Percentiles rank a stretch among this genome's conserved stretches.
Conservation (phyloP, 1,140 invertebrate genomes). For the Drosophila nebulosa region DNA sequence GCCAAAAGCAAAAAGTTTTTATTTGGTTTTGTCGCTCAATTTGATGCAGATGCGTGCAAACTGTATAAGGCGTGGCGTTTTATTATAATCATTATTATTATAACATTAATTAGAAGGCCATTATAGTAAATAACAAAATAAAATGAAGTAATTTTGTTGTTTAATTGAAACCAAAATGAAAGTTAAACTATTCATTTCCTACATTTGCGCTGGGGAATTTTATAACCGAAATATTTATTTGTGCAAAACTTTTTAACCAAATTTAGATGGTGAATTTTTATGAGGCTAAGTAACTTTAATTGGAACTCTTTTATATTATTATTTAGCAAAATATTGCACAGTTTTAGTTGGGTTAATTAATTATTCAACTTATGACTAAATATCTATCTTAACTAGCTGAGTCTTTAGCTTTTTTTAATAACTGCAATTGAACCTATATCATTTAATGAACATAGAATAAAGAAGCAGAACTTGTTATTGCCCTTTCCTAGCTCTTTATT, state of each 20-base stretch:
- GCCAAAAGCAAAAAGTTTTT: conserved; percentile 48
- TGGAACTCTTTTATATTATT: too few relatives aligned
- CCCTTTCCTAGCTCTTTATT: too few relatives aligned
- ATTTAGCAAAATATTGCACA: not conserved
- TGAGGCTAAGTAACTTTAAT: not conserved
- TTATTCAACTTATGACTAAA: too few relatives aligned
- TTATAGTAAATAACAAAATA: conserved; percentile 61
- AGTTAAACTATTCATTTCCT: not conserved
- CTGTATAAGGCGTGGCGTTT: conserved; percentile 16
- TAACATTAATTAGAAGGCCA: conserved; percentile 60
- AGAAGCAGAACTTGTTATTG: too few relatives aligned
- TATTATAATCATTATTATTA: conserved; percentile 19
- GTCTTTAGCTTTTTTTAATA: too few relatives aligned
- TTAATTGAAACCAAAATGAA: conserved; percentile 37
- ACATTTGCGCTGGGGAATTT: not conserved
- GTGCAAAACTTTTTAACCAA: too few relatives aligned
- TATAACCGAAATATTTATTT: too few relatives aligned
- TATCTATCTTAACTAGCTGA: too few relatives aligned
- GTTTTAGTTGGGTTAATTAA: too few relatives aligned
- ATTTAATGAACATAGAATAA: too few relatives aligned
- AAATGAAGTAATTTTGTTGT: conserved; percentile 33
- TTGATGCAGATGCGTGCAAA: conserved; percentile 42
- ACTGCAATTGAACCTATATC: too few relatives aligned
- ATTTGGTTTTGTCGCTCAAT: conserved; percentile 56
- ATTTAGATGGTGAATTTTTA: too few relatives aligned